Conservation (phyloP, 2,113 vertebrate species). For the Hydrolagus affinis region DNA sequence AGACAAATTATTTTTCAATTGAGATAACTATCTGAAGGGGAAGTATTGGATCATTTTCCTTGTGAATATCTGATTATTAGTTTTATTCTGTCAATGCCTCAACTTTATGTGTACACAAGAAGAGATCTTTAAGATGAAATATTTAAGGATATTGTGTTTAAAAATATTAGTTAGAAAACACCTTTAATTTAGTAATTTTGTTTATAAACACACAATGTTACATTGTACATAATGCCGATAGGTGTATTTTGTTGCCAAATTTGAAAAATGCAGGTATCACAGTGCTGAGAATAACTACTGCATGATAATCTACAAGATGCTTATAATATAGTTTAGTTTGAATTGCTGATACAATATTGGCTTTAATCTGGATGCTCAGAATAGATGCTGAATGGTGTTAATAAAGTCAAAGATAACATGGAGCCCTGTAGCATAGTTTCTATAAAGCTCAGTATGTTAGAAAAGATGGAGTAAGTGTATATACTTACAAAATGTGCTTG, state of each 20-base stretch:
- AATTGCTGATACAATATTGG: neutral
- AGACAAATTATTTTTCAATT: neutral
- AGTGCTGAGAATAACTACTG: neutral
- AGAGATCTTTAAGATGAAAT: neutral
- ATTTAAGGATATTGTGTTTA: neutral
- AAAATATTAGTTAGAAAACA: neutral
- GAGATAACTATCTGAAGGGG: neutral
- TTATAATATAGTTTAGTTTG: neutral
- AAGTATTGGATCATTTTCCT: slow-evolving; percentile 1
- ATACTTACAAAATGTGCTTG: neutral
- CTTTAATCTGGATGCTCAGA: neutral
- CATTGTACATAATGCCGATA: neutral
- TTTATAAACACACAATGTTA: neutral
- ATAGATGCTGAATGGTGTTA: neutral
- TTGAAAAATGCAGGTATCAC: neutral
- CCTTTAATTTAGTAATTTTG: neutral
- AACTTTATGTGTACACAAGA: neutral
- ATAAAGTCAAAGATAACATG: neutral
- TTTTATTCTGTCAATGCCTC: neutral
- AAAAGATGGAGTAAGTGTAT: neutral
- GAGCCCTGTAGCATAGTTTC: neutral
- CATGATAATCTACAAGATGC: neutral
- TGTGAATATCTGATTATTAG: neutral
- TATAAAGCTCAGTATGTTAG: neutral
- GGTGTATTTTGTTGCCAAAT: neutral